Evolutionary conservation across 2,797 vertebrate genomes (phyloP).

Genomic region (Ara ararauna): DNA sequence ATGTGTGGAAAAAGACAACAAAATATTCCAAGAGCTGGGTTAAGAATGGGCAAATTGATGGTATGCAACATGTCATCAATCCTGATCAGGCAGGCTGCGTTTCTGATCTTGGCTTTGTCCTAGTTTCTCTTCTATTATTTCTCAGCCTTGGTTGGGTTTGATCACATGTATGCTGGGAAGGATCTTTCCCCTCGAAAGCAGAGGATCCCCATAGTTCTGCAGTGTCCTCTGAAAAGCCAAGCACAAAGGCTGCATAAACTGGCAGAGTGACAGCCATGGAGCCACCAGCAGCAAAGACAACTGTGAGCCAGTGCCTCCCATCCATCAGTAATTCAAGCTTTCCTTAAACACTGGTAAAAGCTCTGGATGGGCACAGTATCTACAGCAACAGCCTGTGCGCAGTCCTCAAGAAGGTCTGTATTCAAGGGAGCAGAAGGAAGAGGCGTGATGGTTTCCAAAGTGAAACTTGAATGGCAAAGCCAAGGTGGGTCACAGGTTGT

Average conservation of each 20-base stretch:
- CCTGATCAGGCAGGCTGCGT: background rate
- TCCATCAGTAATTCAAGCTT: background rate
- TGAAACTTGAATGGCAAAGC: background rate
- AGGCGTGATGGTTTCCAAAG: background rate
- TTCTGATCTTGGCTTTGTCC: background rate
- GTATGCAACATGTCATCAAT: background rate
- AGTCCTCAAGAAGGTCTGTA: background rate
- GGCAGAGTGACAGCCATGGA: background rate
- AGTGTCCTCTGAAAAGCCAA: background rate
- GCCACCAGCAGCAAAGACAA: background rate
- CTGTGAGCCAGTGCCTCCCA: background rate
- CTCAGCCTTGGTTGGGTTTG: background rate
- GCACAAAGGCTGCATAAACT: background rate
- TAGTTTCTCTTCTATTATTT: background rate
- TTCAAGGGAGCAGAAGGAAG: background rate
- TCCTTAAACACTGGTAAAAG: background rate
- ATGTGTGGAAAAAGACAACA: background rate
- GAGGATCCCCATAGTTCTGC: background rate
- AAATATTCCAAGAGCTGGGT: background rate
- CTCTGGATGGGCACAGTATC: background rate
- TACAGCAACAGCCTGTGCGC: rapidly evolving
- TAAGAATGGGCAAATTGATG: background rate
- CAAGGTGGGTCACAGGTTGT: background rate
- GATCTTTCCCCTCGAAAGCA: background rate
- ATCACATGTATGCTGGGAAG: background rate